Evolutionary conservation across 2,797 vertebrate genomes (phyloP).

Genomic region (Lophotriccus pileatus): DNA sequence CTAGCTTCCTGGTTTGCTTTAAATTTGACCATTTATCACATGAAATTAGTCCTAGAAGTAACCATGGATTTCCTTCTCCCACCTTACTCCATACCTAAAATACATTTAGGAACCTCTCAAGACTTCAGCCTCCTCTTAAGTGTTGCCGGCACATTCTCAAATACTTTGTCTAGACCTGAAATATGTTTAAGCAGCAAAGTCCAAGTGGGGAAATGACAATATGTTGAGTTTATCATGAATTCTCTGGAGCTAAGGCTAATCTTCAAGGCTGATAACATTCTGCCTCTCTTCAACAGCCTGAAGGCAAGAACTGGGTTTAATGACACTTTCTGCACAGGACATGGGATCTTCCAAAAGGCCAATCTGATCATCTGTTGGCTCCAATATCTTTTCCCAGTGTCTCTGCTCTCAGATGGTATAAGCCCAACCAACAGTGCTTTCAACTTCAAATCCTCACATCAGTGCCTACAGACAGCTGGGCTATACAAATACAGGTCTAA

Average conservation of each 20-base stretch:
- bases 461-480: fast-evolving
- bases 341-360: background rate
- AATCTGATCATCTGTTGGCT: background rate
- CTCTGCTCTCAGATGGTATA: background rate
- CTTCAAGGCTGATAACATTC: background rate
- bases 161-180: constrained; percentile 22
- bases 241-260: background rate
- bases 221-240: background rate
- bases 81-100: background rate
- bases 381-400: background rate
- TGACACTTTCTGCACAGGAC: fast-evolving
- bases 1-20: background rate
- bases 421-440: fast-evolving
- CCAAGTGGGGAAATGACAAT: background rate
- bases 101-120: background rate
- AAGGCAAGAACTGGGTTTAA: background rate
- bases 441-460: background rate
- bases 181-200: background rate
- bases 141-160: fast-evolving
- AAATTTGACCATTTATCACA: background rate
- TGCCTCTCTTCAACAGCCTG: background rate
- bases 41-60: background rate
- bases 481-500: fast-evolving
- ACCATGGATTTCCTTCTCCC: background rate
- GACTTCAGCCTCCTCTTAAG: background rate